Conservation (phyloP, 2,888 invertebrate species). For the Heliconius aoede region DNA sequence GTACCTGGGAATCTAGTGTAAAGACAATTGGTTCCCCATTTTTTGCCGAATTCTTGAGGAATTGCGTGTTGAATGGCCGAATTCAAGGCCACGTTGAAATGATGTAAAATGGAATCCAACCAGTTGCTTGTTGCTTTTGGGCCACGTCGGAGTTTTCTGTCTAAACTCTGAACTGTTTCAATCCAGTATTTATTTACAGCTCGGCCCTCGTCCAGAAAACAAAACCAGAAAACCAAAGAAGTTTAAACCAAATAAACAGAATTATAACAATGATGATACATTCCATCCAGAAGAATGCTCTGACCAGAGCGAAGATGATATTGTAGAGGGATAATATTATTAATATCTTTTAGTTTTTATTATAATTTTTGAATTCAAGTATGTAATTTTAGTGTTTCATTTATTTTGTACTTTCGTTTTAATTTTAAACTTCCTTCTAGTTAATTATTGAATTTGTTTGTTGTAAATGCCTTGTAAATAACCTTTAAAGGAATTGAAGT, state of each 20-base stretch:
- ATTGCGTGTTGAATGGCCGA: no score
- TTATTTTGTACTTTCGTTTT: no score
- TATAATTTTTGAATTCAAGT: neutral
- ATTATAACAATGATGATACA: conserved; percentile 69
- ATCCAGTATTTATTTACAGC: conserved; percentile 47
- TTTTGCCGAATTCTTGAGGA: no score
- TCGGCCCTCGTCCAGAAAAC: conserved; percentile 48
- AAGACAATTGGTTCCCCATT: no score
- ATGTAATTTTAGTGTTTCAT: neutral
- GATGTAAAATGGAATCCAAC: neutral
- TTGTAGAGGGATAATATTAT: conserved; percentile 32
- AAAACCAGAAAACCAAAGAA: conserved; percentile 51
- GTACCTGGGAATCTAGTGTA: no score
- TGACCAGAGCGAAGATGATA: conserved; percentile 60
- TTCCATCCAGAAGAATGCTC: conserved; percentile 71
- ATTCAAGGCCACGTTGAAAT: neutral
- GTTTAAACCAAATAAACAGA: conserved; percentile 50
- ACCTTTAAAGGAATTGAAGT: no score
- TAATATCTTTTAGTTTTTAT: neutral
- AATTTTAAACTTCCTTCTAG: no score
- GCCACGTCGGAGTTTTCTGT: neutral
- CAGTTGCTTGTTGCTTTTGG: neutral
- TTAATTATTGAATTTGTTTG: no score
- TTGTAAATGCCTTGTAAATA: no score
- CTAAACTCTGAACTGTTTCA: neutral